Evolutionary conservation across 2,797 vertebrate species (phyloP).

Genomic region (Rhyacichthys aspro): DNA sequence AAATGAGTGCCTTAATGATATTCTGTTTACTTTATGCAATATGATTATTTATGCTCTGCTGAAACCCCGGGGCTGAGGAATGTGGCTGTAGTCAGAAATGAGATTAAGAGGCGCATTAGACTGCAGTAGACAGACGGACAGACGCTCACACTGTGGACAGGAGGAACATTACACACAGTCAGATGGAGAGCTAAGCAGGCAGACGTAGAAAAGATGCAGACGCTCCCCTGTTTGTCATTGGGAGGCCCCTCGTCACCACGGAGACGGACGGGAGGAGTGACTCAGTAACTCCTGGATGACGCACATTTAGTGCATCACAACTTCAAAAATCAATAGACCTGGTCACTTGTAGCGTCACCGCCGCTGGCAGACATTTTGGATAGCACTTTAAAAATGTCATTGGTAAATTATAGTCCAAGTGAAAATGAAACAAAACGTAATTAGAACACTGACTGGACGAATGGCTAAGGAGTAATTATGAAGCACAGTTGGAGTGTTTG

Average conservation of each 20-base stretch:
- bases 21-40: conserved; percentile 48
- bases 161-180: conserved; percentile 36
- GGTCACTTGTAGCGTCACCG: conserved; percentile 27
- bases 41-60: conserved; percentile 53
- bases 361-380: neutral
- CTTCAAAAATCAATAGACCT: conserved; percentile 52
- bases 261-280: conserved; percentile 51
- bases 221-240: conserved; percentile 46
- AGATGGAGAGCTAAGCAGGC: conserved; percentile 37
- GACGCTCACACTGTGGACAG: conserved; percentile 28
- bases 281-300: conserved; percentile 62
- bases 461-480: no score
- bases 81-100: conserved; percentile 28
- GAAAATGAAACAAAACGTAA: no score
- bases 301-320: conserved; percentile 62
- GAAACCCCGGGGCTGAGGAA: conserved; percentile 38
- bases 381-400: no score
- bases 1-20: conserved; percentile 39
- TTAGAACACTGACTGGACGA: no score
- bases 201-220: conserved; percentile 38
- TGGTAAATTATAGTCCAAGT: no score
- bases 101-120: conserved; percentile 42
- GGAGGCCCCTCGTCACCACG: conserved; percentile 45
- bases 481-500: no score
- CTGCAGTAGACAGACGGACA: conserved; percentile 24